Conservation (phyloP, 2,797 vertebrate genomes). For the Carcharodon carcharias region DNA sequence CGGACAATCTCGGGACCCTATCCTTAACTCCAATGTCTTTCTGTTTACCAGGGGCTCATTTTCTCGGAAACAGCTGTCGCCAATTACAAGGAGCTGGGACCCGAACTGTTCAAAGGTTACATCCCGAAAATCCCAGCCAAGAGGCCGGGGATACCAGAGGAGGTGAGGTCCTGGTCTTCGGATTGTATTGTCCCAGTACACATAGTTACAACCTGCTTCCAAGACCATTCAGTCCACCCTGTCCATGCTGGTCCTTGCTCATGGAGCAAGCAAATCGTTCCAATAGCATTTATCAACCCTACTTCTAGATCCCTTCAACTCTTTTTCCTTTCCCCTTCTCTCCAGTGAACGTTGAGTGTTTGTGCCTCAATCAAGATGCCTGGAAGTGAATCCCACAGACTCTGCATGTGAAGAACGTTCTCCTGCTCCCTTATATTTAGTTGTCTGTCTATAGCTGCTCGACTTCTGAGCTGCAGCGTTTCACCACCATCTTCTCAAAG, state of each 20-base stretch:
- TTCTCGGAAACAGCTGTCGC: slow-evolving; percentile 79
- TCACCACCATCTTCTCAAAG: no score
- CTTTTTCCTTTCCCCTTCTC: background rate
- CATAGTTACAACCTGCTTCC: background rate
- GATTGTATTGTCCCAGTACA: background rate
- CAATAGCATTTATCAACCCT: background rate
- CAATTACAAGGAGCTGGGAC: slow-evolving; percentile 70
- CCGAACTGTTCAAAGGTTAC: slow-evolving; percentile 51
- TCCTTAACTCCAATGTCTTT: background rate
- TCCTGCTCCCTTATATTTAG: background rate
- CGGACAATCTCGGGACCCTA: background rate
- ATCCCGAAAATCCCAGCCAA: slow-evolving; percentile 66
- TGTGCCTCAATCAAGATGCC: background rate
- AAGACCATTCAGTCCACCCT: background rate
- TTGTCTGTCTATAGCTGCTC: background rate
- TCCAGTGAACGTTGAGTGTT: background rate
- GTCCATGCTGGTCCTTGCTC: background rate
- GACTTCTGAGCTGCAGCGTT: background rate
- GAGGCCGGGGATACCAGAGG: slow-evolving; percentile 80
- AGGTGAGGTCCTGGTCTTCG: slow-evolving; percentile 57
- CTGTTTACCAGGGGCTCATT: slow-evolving; percentile 67
- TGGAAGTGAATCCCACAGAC: background rate
- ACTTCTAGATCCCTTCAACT: background rate
- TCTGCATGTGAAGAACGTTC: no score
- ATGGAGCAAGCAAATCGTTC: background rate